phyloP scores from a whole-genome alignment of 2,113 vertebrate genomes.

The Pachyramphus minor region DNA sequence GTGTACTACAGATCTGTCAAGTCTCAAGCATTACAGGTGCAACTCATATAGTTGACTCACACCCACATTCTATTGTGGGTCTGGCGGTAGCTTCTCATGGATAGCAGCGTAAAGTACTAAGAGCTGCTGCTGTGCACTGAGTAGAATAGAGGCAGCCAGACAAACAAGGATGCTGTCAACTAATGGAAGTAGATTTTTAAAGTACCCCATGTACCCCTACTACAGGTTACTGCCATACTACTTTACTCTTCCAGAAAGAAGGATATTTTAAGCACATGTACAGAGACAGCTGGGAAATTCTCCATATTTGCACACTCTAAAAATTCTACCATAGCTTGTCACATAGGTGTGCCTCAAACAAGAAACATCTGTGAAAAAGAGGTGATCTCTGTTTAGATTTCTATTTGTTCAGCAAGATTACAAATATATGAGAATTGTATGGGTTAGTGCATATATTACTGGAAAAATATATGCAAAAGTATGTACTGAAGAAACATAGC shows the following conservation, averaged over 20 bases:
- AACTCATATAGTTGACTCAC: rapidly evolving
- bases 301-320: not conserved
- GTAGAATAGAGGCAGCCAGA: not conserved
- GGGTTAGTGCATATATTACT: not conserved
- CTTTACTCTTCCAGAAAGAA: not conserved
- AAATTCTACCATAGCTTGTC: not conserved
- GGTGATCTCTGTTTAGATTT: not conserved
- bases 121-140: not conserved
- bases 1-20: not conserved
- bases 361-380: not conserved
- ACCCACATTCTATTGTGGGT: not conserved
- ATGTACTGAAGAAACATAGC: not conserved
- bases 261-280: not conserved
- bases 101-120: not conserved
- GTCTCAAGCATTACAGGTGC: not conserved
- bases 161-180: not conserved
- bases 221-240: not conserved
- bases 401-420: not conserved
- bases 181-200: not conserved
- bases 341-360: not conserved
- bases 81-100: not conserved
- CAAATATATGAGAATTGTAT: not conserved
- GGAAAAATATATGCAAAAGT: not conserved
- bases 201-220: not conserved
- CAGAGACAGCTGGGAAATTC: not conserved